Evolutionary conservation across 2,888 invertebrate genomes (phyloP).

Genomic region (Alcis repandata): DNA sequence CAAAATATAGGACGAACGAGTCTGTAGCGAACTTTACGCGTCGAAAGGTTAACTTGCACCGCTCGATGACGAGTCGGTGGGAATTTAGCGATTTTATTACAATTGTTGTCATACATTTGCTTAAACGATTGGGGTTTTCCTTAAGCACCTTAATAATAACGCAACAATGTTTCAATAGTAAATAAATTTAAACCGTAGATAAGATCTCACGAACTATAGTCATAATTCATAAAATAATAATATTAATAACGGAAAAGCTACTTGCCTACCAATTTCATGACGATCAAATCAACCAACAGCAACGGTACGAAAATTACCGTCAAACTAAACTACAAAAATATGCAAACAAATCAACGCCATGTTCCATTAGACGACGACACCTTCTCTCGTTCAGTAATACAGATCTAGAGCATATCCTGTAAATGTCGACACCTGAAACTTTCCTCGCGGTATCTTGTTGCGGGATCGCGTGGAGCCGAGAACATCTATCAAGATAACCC

Average conservation of each 20-base stretch:
- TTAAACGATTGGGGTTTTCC: not conserved
- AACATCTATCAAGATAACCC: slow-evolving; percentile 84
- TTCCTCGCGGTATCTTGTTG: slow-evolving; percentile 57
- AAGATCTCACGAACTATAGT: no score
- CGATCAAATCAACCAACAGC: no score
- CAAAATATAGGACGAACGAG: slow-evolving; percentile 44
- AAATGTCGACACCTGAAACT: slow-evolving; percentile 53
- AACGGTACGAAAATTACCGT: no score
- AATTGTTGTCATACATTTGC: slow-evolving; percentile 1
- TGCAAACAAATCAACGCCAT: no score
- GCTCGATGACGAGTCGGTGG: slow-evolving; percentile 47
- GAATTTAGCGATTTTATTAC: slow-evolving; percentile 48
- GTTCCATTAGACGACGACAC: no score
- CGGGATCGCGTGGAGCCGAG: slow-evolving; percentile 61
- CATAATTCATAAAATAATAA: no score
- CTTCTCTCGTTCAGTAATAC: no score
- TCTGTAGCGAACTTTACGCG: slow-evolving; percentile 48
- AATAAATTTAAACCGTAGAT: no score
- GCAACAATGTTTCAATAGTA: no score
- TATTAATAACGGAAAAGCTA: no score
- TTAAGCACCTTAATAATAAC: not conserved
- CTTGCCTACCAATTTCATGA: no score
- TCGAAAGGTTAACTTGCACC: slow-evolving; percentile 63
- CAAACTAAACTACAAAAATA: no score
- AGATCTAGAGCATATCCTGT: slow-evolving; percentile 12